Conservation (phyloP, 2,888 invertebrate species). For the Oscheius sp. region DNA sequence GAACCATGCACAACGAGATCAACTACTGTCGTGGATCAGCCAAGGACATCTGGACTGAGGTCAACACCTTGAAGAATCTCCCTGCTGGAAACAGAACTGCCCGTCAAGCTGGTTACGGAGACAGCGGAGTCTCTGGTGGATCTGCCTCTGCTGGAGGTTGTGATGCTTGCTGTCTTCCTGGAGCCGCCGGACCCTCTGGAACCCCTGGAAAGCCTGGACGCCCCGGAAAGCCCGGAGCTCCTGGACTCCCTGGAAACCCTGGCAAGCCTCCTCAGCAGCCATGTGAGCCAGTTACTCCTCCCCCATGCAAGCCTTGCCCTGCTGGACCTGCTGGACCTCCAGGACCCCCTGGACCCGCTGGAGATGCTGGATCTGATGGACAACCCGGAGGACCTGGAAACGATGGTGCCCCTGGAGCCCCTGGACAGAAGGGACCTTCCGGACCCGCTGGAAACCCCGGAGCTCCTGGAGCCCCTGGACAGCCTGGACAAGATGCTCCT, state of each 20-base stretch:
- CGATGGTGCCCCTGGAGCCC: conserved; percentile 4
- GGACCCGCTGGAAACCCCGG: conserved; percentile 38
- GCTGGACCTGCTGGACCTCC: conserved; percentile 18
- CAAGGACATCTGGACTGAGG: conserved; percentile 58
- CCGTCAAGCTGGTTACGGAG: conserved; percentile 45
- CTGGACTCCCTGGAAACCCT: conserved; percentile 61
- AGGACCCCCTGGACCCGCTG: conserved; percentile 28
- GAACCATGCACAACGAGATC: conserved; percentile 67
- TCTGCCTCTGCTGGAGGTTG: conserved; percentile 48
- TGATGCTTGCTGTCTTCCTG: conserved; percentile 64
- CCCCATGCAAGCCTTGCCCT: conserved; percentile 32
- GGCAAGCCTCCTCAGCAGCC: conserved; percentile 60
- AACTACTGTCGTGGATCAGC: conserved; percentile 62
- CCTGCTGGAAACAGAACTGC: conserved; percentile 58
- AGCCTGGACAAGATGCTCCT: conserved; percentile 16
- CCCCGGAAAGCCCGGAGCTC: conserved; percentile 61
- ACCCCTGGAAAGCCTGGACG: conserved; percentile 55
- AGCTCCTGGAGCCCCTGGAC: conserved; percentile 25
- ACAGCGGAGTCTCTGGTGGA: conserved; percentile 31
- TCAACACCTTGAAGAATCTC: conserved; percentile 55
- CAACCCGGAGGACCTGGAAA: conserved; percentile 20
- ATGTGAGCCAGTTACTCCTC: conserved; percentile 62
- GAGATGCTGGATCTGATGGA: conserved; percentile 30
- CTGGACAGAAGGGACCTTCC: conserved; percentile 15
- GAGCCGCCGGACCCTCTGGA: conserved; percentile 55